phyloP scores from a whole-genome alignment of 2,888 invertebrate genomes.

The Lasioglossum vierecki region DNA sequence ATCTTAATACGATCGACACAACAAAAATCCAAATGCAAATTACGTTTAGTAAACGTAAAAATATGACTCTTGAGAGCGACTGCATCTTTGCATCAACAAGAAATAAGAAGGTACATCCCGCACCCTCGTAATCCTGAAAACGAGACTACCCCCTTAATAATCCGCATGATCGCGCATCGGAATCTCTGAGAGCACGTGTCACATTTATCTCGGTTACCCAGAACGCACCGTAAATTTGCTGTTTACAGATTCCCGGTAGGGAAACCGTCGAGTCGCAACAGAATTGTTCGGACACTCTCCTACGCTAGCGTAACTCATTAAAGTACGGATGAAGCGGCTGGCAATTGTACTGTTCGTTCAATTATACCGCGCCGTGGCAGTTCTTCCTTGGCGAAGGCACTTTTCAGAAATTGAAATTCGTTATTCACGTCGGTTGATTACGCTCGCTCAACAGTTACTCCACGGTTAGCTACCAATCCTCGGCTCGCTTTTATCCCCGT shows the following conservation, averaged over 20 bases:
- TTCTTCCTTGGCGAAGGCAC: background rate
- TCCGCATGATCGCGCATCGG: background rate
- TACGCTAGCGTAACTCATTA: background rate
- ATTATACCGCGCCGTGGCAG: background rate
- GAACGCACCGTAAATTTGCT: background rate
- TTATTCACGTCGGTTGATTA: background rate
- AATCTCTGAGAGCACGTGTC: background rate
- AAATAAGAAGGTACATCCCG: no score
- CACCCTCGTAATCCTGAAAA: no score
- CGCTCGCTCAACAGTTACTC: background rate
- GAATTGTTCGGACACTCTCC: background rate
- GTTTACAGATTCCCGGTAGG: background rate
- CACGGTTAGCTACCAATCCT: background rate
- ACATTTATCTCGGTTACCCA: background rate
- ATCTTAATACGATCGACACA: no score
- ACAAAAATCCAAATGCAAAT: no score
- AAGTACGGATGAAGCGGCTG: background rate
- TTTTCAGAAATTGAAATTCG: constrained; percentile 10
- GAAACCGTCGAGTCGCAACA: background rate
- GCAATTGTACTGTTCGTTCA: constrained; percentile 2
- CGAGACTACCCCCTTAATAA: background rate
- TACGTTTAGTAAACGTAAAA: no score
- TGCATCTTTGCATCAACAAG: no score
- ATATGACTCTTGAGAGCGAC: no score
- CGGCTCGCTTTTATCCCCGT: background rate